Evolutionary conservation across 2,113 vertebrate species (phyloP).

Genomic region (Dipodomys merriami): DNA sequence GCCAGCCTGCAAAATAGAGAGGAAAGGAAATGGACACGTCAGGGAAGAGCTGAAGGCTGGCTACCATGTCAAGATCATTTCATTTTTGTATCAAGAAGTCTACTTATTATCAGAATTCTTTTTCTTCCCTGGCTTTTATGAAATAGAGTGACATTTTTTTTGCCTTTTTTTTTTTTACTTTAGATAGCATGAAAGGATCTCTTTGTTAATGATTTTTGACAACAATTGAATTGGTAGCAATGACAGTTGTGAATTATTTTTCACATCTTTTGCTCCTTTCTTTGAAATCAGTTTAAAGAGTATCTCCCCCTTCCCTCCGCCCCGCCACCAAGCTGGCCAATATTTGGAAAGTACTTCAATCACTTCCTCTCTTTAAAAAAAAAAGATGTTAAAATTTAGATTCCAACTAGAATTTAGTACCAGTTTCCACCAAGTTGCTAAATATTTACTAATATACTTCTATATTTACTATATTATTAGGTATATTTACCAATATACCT

Average conservation of each 20-base stretch:
- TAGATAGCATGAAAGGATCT: constrained; percentile 8
- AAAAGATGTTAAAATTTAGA: background rate
- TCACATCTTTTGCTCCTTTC: constrained; percentile 1
- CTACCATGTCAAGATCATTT: background rate
- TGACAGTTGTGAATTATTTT: background rate
- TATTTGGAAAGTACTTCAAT: constrained; percentile 3
- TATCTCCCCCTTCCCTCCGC: background rate
- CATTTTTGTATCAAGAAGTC: background rate
- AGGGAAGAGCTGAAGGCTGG: background rate
- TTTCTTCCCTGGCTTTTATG: background rate
- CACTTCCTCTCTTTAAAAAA: background rate
- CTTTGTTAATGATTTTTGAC: constrained; percentile 30
- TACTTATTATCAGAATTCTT: background rate
- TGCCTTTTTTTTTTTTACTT: background rate
- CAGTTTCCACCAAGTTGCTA: background rate
- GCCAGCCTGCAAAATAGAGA: background rate
- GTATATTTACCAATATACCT: too few species aligned
- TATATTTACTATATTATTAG: too few species aligned
- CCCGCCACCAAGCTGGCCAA: background rate
- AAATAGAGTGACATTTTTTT: background rate
- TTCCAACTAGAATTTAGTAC: constrained; percentile 12
- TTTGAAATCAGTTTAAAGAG: background rate
- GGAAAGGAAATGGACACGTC: background rate
- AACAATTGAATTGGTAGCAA: constrained; percentile 15
- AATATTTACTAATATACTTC: background rate